These are phyloP conservation scores for Phaetusa simplex DNA, from an alignment of 2,113 vertebrate species.

Conservation along the genomic window DNA sequence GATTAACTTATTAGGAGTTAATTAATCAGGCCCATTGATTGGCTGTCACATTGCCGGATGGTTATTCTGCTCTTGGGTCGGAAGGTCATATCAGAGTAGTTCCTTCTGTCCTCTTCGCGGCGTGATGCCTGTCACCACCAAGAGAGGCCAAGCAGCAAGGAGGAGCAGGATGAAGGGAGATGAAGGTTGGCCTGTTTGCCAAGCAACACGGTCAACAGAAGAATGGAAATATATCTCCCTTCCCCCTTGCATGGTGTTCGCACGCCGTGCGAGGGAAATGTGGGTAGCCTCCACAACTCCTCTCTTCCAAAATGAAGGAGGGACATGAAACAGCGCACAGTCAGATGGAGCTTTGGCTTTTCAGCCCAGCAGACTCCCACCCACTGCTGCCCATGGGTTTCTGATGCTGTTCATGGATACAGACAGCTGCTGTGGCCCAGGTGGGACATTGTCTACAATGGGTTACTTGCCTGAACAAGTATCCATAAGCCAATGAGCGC, in stretches of 20 bases:
- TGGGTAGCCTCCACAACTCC: background rate
- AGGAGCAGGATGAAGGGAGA: background rate
- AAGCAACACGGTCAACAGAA: background rate
- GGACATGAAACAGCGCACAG: background rate
- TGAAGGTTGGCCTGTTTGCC: background rate
- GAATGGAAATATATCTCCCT: background rate
- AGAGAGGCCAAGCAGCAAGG: background rate
- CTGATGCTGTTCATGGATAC: background rate
- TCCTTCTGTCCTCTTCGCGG: background rate
- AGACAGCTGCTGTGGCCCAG: background rate
- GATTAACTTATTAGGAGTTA: conserved; percentile 65
- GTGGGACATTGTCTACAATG: background rate
- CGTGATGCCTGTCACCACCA: background rate
- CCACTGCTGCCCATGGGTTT: background rate
- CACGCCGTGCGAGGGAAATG: background rate
- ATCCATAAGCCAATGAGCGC: background rate
- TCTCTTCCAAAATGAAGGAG: background rate
- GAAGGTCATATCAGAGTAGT: background rate
- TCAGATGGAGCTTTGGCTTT: background rate
- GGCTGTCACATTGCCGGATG: background rate
- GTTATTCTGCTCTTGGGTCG: background rate
- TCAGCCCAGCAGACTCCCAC: background rate
- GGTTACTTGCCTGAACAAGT: background rate
- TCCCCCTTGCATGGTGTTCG: background rate
- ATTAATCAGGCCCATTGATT: conserved; percentile 67